phyloP scores from a whole-genome alignment of 2,797 vertebrate genomes.

The Acestrorhynchus altus region DNA sequence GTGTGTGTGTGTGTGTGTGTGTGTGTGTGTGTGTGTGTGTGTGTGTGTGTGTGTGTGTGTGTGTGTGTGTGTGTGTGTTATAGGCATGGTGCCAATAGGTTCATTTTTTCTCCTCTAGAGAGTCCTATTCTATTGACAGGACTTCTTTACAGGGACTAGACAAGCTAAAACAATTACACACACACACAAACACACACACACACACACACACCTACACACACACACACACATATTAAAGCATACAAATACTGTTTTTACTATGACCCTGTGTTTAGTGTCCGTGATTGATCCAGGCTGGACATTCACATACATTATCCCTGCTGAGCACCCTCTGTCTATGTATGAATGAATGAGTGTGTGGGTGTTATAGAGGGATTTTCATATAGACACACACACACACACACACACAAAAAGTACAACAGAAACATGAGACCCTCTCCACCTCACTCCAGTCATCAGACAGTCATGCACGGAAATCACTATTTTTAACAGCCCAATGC shows the following conservation, averaged over 20 bases:
- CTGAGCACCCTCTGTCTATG: conserved; percentile 7
- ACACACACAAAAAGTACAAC: conserved; percentile 4
- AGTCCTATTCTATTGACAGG: no score
- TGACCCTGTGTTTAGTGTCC: neutral
- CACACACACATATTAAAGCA: no score
- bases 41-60: neutral
- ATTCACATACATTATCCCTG: conserved; percentile 1
- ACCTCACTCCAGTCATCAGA: conserved; percentile 22
- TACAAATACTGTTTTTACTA: no score
- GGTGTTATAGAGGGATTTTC: conserved; percentile 1
- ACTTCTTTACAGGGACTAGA: no score
- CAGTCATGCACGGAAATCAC: neutral
- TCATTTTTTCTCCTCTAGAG: no score
- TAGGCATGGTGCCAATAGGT: no score
- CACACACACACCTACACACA: no score
- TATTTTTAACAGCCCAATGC: neutral
- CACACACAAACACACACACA: no score
- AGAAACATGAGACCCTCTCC: conserved; percentile 18
- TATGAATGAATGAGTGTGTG: conserved; percentile 30
- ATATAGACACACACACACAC: conserved; percentile 1
- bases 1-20: no score
- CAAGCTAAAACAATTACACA: no score
- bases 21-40: neutral
- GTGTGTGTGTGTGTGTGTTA: no score
- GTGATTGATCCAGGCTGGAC: conserved; percentile 17